A percentile compares a stretch with the other conserved stretches of the same genome.
Evolutionary conservation across 2,797 vertebrate genomes (phyloP).

Genomic region (Sebastes hubbsi): DNA sequence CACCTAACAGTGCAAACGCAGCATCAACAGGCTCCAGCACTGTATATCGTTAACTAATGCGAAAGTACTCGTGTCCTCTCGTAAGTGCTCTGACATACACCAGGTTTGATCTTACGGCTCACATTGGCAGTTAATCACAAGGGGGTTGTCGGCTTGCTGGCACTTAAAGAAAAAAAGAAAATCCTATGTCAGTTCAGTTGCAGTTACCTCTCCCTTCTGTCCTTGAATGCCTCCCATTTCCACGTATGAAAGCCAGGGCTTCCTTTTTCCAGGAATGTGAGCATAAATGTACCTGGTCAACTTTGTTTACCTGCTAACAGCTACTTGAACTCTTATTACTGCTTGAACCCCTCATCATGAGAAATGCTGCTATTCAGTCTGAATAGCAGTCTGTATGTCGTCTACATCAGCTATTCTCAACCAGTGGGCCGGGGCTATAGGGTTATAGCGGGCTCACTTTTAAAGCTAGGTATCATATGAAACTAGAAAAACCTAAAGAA

Average conservation of each 20-base stretch:
- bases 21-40: neutral
- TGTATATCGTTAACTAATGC: neutral
- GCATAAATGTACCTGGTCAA: neutral
- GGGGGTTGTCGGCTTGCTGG: conserved; percentile 13
- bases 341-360: neutral
- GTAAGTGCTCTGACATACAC: conserved; percentile 7
- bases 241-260: neutral
- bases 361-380: neutral
- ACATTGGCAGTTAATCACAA: conserved; percentile 24
- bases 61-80: neutral
- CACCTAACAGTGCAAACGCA: neutral
- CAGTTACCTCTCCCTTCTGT: conserved; percentile 8
- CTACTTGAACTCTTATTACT: neutral
- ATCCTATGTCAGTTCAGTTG: conserved; percentile 12
- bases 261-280: conserved; percentile 12
- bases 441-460: too few species aligned
- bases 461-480: too few species aligned
- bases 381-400: neutral
- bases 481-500: too few species aligned
- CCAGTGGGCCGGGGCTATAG: too few species aligned
- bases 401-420: too few species aligned
- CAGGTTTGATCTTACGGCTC: neutral
- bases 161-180: neutral
- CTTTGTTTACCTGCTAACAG: neutral
- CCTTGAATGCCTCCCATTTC: conserved; percentile 19